These are phyloP conservation scores for Chaetodon auriga DNA, from an alignment of 2,113 vertebrate species.

Conservation along the genomic window DNA sequence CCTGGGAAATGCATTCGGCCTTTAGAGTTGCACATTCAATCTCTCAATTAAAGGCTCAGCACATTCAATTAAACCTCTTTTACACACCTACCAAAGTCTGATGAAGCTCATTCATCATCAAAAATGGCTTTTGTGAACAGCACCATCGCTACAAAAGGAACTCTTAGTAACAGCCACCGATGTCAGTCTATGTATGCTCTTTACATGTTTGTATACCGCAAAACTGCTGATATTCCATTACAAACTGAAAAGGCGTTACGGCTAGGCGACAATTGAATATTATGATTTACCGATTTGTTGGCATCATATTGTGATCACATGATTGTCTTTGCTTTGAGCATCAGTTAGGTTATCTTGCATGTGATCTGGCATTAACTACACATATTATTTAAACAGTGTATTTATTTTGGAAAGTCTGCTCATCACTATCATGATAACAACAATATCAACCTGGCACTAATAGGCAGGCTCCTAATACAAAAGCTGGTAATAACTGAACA, in stretches of 20 bases:
- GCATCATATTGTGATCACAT: not conserved
- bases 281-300: conserved; percentile 5
- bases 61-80: conserved; percentile 54
- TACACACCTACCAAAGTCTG: conserved; percentile 28
- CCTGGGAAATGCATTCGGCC: conserved; percentile 47
- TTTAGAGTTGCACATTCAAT: conserved; percentile 50
- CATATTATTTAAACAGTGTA: not conserved
- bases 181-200: not conserved
- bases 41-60: conserved; percentile 46
- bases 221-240: conserved; percentile 5
- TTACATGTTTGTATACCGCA: not conserved
- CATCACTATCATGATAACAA: conserved; percentile 4
- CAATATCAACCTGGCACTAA: not conserved
- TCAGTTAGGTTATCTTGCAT: not conserved
- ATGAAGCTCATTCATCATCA: conserved; percentile 54
- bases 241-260: not conserved
- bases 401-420: not conserved
- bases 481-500: not conserved
- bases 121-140: conserved; percentile 46
- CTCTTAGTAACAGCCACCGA: conserved; percentile 12
- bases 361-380: conserved; percentile 5
- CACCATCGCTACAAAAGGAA: conserved; percentile 14
- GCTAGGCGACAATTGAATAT: not conserved
- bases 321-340: conserved; percentile 8
- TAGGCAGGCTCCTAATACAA: not conserved